Conservation (phyloP, 2,113 vertebrate species). For the Furnarius figulus region DNA sequence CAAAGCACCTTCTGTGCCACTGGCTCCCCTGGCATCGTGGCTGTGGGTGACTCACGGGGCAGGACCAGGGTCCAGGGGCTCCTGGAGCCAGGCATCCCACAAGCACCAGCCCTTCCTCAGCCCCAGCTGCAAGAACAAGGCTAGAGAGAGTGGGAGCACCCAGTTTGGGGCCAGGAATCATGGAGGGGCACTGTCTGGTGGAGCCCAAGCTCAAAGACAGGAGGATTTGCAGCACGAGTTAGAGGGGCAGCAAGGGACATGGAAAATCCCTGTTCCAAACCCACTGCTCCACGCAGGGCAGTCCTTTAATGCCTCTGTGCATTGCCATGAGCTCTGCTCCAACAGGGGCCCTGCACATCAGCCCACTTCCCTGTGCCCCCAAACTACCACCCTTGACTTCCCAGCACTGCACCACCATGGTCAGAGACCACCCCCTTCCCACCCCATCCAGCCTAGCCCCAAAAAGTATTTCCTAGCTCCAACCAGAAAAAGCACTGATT, state of each 20-base stretch:
- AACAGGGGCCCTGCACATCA: not conserved
- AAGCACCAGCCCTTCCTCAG: not conserved
- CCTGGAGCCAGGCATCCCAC: not conserved
- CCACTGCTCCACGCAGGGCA: fast-evolving
- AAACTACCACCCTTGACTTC: not conserved
- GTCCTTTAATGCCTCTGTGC: not conserved
- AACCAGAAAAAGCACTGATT: not conserved
- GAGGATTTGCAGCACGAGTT: not conserved
- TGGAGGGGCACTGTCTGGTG: fast-evolving
- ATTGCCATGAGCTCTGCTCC: not conserved
- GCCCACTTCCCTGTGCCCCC: not conserved
- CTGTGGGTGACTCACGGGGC: not conserved
- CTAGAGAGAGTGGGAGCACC: not conserved
- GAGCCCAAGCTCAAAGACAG: not conserved
- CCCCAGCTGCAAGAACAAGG: not conserved
- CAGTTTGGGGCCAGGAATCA: not conserved
- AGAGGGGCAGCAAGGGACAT: not conserved
- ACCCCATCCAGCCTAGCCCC: not conserved
- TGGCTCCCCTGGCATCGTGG: not conserved
- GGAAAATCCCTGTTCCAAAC: not conserved
- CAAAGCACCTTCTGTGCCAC: conserved; percentile 58
- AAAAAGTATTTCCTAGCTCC: not conserved
- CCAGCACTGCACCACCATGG: not conserved
- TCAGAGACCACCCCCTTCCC: not conserved
- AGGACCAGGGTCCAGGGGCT: not conserved